Percentiles rank a stretch among this genome's conserved stretches.
phyloP scores from a whole-genome alignment of 2,888 invertebrate species.

The Morpho deidamia region DNA sequence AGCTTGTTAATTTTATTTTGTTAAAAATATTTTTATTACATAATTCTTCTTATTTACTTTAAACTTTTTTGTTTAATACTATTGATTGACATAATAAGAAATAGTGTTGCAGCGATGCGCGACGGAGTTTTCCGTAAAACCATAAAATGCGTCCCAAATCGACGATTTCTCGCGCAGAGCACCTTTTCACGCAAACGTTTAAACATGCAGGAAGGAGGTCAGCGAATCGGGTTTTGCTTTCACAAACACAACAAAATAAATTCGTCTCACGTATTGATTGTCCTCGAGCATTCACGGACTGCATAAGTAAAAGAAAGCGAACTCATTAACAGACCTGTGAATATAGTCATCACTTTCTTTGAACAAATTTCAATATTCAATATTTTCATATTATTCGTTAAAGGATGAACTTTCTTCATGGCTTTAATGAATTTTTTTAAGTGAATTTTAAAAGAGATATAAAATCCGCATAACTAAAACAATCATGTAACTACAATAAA shows the following conservation, averaged over 20 bases:
- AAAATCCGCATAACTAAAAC: too few relatives aligned
- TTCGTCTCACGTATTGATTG: slow-evolving; percentile 78
- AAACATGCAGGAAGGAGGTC: slow-evolving; percentile 67
- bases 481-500: too few relatives aligned
- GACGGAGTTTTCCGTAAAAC: slow-evolving; percentile 45
- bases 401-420: too few relatives aligned
- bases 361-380: not conserved
- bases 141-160: slow-evolving; percentile 59
- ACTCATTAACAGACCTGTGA: slow-evolving; percentile 54
- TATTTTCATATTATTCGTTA: too few relatives aligned
- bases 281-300: slow-evolving; percentile 66
- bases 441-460: too few relatives aligned
- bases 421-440: too few relatives aligned
- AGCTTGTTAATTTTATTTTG: too few relatives aligned
- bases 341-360: slow-evolving; percentile 56
- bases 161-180: slow-evolving; percentile 60
- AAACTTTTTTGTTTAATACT: not conserved
- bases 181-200: slow-evolving; percentile 69
- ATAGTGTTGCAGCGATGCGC: slow-evolving; percentile 8
- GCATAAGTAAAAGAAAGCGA: slow-evolving; percentile 76
- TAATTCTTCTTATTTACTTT: too few relatives aligned
- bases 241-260: slow-evolving; percentile 77
- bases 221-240: slow-evolving; percentile 71
- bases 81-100: slow-evolving; percentile 3
- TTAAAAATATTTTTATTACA: too few relatives aligned